A percentile compares a stretch with the other conserved stretches of the same genome.
Conservation (phyloP, 2,113 vertebrate genomes). For the Cettia cetti region DNA sequence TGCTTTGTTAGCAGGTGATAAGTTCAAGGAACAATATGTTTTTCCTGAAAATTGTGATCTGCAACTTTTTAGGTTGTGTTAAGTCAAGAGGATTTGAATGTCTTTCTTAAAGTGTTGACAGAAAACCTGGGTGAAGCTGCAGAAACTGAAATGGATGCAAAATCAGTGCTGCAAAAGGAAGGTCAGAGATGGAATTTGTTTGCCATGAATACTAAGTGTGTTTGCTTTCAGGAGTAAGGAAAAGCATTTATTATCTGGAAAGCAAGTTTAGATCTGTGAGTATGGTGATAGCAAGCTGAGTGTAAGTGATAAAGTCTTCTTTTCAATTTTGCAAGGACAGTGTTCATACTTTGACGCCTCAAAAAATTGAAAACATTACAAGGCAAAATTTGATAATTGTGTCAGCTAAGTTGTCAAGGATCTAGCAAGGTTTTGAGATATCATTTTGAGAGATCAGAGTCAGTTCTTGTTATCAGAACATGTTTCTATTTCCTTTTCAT, state of each 20-base stretch:
- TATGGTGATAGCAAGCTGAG: neutral
- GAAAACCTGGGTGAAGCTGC: constrained; percentile 90
- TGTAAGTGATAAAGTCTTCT: neutral
- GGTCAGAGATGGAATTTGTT: constrained; percentile 48
- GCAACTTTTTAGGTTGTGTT: constrained; percentile 78
- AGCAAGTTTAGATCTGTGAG: neutral
- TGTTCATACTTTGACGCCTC: neutral
- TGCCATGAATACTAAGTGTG: neutral
- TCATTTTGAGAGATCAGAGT: neutral
- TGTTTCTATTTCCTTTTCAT: neutral
- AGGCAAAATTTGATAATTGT: neutral
- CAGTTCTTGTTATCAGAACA: neutral
- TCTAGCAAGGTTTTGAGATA: neutral
- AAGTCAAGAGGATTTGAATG: constrained; percentile 86
- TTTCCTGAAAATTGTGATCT: neutral
- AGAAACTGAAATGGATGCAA: constrained; percentile 34
- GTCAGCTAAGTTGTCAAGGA: neutral
- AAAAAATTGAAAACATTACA: neutral
- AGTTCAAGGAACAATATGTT: neutral
- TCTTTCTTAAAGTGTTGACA: constrained; percentile 85
- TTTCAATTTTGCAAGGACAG: neutral
- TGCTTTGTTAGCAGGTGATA: neutral
- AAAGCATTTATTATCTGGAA: neutral
- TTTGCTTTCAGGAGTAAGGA: neutral
- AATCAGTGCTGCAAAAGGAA: constrained; percentile 41